Conservation (phyloP, 2,888 invertebrate genomes). For the Andrena hattorfiana region DNA sequence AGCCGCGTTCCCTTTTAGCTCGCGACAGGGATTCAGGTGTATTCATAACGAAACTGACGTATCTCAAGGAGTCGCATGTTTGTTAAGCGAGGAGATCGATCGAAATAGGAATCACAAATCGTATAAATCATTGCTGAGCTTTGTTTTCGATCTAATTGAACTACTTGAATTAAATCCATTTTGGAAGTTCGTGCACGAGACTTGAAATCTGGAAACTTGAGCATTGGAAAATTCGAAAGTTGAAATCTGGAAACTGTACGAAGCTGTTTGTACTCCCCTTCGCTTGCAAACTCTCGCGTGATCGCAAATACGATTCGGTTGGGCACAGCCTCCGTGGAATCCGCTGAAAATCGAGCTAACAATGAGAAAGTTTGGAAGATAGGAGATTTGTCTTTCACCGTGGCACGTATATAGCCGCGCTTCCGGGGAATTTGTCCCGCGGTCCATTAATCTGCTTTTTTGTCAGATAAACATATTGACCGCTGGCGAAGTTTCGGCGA, state of each 20-base stretch:
- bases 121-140: not conserved
- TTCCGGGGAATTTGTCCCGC: conserved; percentile 51
- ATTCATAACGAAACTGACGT: conserved; percentile 48
- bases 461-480: conserved; percentile 60
- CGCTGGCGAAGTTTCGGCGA: conserved; percentile 57
- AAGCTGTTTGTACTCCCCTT: not conserved
- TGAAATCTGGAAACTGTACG: no score
- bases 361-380: conserved; percentile 20
- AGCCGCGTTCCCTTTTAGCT: conserved; percentile 43
- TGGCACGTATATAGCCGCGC: conserved; percentile 18
- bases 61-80: conserved; percentile 40
- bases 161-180: not conserved
- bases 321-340: not conserved
- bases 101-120: not conserved
- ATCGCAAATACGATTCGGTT: not conserved
- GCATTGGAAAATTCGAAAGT: not conserved
- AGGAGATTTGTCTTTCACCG: conserved; percentile 23
- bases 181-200: not conserved
- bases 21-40: conserved; percentile 46
- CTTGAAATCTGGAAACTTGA: not conserved
- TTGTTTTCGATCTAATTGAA: not conserved
- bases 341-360: conserved; percentile 6
- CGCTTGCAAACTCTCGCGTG: not conserved
- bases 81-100: conserved; percentile 30
- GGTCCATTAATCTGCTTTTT: conserved; percentile 71